Evolutionary conservation across 2,888 invertebrate species (phyloP).

Genomic region (Mesochorus sp.): DNA sequence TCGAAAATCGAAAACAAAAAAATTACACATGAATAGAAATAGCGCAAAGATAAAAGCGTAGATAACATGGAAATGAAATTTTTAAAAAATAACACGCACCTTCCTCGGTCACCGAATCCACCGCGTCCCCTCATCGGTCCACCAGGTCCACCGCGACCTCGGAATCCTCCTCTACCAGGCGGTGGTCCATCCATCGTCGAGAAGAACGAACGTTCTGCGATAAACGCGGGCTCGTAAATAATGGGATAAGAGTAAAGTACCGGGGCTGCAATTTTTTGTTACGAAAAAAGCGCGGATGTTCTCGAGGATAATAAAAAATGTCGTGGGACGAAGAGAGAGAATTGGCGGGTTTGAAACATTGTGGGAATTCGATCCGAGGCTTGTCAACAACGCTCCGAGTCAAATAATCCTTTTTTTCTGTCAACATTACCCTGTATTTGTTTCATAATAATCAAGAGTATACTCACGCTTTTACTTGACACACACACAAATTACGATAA

Average conservation of each 20-base stretch:
- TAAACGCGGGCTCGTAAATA: too few species aligned
- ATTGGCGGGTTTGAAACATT: conserved; percentile 28
- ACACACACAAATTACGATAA: conserved; percentile 62
- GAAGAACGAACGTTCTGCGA: conserved; percentile 13
- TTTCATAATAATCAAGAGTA: conserved; percentile 8
- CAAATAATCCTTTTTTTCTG: not conserved
- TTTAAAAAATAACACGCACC: too few species aligned
- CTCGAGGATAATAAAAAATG: conserved; percentile 32
- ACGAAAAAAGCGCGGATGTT: conserved; percentile 29
- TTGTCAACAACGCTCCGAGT: not conserved
- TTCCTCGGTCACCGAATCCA: conserved; percentile 77
- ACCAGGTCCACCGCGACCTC: conserved; percentile 75
- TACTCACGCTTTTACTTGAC: conserved; percentile 68
- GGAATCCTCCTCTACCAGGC: conserved; percentile 66
- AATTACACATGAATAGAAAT: too few species aligned
- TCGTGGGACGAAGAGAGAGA: not conserved
- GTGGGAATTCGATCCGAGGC: not conserved
- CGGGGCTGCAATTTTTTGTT: too few species aligned
- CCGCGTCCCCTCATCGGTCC: conserved; percentile 78
- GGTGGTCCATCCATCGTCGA: conserved; percentile 69
- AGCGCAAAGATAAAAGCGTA: conserved; percentile 21
- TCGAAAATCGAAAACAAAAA: too few species aligned
- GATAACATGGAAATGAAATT: too few species aligned
- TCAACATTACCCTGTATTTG: not conserved
- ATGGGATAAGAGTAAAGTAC: too few species aligned